These are phyloP conservation scores for Galaxias olidus DNA, from an alignment of 2,797 vertebrate species.

Conservation along the genomic window DNA sequence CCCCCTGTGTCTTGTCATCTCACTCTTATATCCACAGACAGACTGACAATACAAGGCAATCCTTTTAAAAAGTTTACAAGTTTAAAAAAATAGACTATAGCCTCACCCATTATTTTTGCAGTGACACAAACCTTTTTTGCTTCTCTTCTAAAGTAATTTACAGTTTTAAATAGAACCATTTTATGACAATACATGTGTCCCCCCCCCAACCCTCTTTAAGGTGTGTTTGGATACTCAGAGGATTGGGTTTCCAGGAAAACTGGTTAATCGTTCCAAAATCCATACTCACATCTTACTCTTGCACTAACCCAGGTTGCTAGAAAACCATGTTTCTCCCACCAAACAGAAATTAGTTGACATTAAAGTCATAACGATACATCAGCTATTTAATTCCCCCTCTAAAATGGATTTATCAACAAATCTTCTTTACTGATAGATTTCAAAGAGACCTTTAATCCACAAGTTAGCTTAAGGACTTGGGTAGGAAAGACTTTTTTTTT, in stretches of 20 bases:
- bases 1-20: conserved; percentile 2
- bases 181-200: conserved; percentile 49
- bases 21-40: conserved; percentile 49
- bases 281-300: conserved; percentile 24
- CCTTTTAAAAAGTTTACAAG: conserved; percentile 57
- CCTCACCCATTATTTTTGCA: conserved; percentile 35
- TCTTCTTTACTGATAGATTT: neutral
- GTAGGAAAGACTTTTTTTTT: conserved; percentile 41
- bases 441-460: neutral
- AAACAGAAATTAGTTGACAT: conserved; percentile 20
- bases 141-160: conserved; percentile 58
- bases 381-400: conserved; percentile 7
- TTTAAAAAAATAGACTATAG: conserved; percentile 76
- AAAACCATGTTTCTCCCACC: conserved; percentile 13
- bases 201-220: conserved; percentile 46
- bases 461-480: conserved; percentile 52
- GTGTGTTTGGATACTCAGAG: conserved; percentile 60
- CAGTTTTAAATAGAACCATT: conserved; percentile 61
- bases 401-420: neutral
- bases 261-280: conserved; percentile 28
- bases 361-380: conserved; percentile 31
- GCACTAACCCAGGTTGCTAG: conserved; percentile 33
- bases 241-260: conserved; percentile 40
- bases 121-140: conserved; percentile 37
- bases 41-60: conserved; percentile 36